Percentiles rank a stretch among this genome's conserved stretches.
These are phyloP conservation scores for Malacoctenus gilli DNA, from an alignment of 2,797 vertebrate genomes.

Conservation along the genomic window DNA sequence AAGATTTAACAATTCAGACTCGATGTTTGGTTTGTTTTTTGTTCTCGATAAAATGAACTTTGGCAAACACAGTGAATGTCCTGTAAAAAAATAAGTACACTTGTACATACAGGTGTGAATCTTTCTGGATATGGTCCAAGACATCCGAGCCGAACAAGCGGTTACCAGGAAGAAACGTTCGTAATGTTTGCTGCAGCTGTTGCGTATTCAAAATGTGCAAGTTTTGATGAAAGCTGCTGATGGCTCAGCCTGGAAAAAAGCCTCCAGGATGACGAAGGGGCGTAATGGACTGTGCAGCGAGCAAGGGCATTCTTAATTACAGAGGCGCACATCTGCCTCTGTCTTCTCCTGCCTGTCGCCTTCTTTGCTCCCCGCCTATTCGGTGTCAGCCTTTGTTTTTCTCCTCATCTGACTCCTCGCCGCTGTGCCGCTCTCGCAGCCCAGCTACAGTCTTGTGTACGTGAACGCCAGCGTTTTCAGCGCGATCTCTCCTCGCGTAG, in stretches of 20 bases:
- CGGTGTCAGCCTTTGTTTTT: conserved; percentile 29
- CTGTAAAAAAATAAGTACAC: too few species aligned
- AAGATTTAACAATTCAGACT: too few species aligned
- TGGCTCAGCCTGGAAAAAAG: conserved; percentile 20
- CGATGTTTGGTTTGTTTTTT: too few species aligned
- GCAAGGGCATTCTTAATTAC: conserved; percentile 67
- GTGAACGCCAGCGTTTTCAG: too few species aligned
- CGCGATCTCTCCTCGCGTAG: too few species aligned
- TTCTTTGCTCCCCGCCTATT: conserved; percentile 14
- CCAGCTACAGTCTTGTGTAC: neutral
- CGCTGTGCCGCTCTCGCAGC: neutral
- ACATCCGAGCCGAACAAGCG: too few species aligned
- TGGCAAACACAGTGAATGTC: too few species aligned
- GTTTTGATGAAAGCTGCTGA: conserved; percentile 1
- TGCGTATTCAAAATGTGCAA: conserved; percentile 13
- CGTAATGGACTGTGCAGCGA: conserved; percentile 54
- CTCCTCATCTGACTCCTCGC: conserved; percentile 2
- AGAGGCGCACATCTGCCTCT: conserved; percentile 34
- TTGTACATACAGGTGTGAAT: too few species aligned
- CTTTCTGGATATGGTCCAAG: too few species aligned
- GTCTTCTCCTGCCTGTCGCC: conserved; percentile 21
- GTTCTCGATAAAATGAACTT: too few species aligned
- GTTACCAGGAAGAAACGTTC: too few species aligned
- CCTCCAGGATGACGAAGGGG: conserved; percentile 56
- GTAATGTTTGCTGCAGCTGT: conserved; percentile 1